Evolutionary conservation across 2,888 invertebrate genomes (phyloP).

Genomic region (Drosophila greeni): DNA sequence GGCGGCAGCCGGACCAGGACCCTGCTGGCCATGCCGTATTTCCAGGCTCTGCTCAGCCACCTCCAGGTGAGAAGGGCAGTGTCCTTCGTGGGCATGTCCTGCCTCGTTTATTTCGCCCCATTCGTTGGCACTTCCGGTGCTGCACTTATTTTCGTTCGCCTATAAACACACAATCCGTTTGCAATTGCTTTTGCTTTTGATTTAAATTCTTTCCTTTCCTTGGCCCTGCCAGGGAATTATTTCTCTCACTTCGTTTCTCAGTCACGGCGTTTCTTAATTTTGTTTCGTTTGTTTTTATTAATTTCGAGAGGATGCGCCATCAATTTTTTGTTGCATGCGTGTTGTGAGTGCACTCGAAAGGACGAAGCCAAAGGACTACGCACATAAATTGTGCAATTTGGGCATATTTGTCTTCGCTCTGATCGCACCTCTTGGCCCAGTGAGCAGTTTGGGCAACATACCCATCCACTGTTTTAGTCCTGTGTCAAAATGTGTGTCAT

Average conservation of each 20-base stretch:
- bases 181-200: conserved; percentile 36
- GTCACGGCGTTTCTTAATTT: conserved; percentile 2
- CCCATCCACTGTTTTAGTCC: conserved; percentile 2
- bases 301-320: conserved; percentile 29
- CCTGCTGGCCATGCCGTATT: conserved; percentile 82
- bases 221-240: conserved; percentile 4
- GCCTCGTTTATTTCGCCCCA: conserved; percentile 24
- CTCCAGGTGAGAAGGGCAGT: conserved; percentile 85
- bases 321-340: conserved; percentile 46
- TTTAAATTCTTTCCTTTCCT: conserved; percentile 48
- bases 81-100: conserved; percentile 31
- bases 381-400: conserved; percentile 58
- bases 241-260: neutral
- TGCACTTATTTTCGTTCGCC: conserved; percentile 14
- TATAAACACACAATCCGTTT: conserved; percentile 24
- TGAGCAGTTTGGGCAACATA: conserved; percentile 36
- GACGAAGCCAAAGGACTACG: conserved; percentile 52
- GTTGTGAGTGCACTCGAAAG: conserved; percentile 52
- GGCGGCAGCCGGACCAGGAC: conserved; percentile 78
- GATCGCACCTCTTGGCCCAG: conserved; percentile 37
- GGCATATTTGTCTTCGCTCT: conserved; percentile 64
- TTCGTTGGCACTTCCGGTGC: conserved; percentile 5
- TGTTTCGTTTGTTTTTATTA: conserved; percentile 25
- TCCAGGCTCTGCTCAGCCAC: conserved; percentile 84
- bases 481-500: conserved; percentile 3